These are phyloP conservation scores for Malacoctenus gilli DNA, from an alignment of 2,797 vertebrate genomes.

Conservation along the genomic window DNA sequence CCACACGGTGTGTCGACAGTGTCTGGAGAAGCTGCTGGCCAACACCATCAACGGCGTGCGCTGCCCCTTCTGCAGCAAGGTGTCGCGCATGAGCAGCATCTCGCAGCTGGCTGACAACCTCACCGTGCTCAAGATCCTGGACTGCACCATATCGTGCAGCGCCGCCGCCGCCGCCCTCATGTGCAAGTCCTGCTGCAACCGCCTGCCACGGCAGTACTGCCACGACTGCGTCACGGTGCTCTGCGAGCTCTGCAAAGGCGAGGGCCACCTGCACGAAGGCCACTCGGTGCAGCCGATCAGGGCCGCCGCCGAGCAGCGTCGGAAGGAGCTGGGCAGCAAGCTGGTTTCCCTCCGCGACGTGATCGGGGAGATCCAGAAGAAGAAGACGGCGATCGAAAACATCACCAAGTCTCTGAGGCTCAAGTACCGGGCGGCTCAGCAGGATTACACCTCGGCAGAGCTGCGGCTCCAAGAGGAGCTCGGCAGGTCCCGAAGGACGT, in stretches of 20 bases:
- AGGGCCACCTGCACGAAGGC: conserved; percentile 83
- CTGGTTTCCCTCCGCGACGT: conserved; percentile 85
- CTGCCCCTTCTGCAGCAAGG: conserved; percentile 96
- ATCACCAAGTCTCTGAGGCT: conserved; percentile 86
- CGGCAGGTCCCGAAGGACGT: conserved; percentile 87
- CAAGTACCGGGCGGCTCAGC: conserved; percentile 89
- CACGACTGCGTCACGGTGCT: conserved; percentile 85
- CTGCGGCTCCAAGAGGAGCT: conserved; percentile 91
- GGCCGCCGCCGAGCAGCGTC: conserved; percentile 88
- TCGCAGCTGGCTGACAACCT: conserved; percentile 94
- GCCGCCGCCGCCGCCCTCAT: conserved; percentile 87
- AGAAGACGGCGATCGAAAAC: conserved; percentile 87
- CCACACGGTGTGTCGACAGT: conserved; percentile 94
- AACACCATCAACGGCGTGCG: conserved; percentile 95
- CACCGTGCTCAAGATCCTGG: conserved; percentile 95
- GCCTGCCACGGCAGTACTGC: conserved; percentile 92
- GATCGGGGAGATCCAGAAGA: conserved; percentile 89
- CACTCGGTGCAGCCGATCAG: conserved; percentile 87
- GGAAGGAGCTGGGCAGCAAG: conserved; percentile 86
- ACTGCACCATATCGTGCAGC: conserved; percentile 86
- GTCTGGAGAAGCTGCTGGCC: conserved; percentile 94
- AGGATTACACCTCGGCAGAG: conserved; percentile 91
- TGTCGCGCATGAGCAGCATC: conserved; percentile 91
- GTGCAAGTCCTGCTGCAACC: conserved; percentile 91
- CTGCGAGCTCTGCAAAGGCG: conserved; percentile 88